Percentiles rank a stretch among this genome's conserved stretches.
phyloP scores from a whole-genome alignment of 2,113 vertebrate species.

The Ailurus styani region DNA sequence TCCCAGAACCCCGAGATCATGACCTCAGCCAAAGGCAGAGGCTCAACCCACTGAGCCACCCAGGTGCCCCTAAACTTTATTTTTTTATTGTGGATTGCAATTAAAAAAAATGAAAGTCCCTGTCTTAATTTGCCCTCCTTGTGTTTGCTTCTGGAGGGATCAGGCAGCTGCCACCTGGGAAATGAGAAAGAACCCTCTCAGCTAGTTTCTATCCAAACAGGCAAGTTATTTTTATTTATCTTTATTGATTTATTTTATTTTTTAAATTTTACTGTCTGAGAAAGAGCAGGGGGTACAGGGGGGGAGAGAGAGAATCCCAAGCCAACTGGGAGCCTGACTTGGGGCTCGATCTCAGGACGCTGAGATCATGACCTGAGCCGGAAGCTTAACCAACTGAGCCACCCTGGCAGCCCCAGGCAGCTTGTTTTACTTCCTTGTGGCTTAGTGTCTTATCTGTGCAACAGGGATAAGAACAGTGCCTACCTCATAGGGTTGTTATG shows the following conservation, averaged over 20 bases:
- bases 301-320: not conserved
- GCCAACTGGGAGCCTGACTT: not conserved
- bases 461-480: not conserved
- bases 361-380: not conserved
- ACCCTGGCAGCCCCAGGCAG: not conserved
- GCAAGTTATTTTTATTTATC: not conserved
- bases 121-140: not conserved
- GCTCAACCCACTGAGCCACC: too few relatives aligned
- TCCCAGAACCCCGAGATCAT: too few relatives aligned
- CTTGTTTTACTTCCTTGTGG: not conserved
- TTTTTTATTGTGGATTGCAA: not conserved
- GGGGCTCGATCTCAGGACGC: not conserved
- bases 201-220: not conserved
- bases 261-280: not conserved
- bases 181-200: not conserved
- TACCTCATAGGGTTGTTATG: not conserved
- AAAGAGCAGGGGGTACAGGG: too few relatives aligned
- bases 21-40: too few relatives aligned
- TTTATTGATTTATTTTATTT: not conserved
- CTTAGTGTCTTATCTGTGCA: not conserved
- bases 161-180: not conserved
- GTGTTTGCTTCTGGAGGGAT: not conserved
- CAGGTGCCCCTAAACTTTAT: too few relatives aligned
- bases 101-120: not conserved
- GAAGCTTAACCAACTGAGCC: not conserved